Base-by-base conservation (phyloP, 2,797 vertebrate species). In the Heteromormyrus szaboi region DNA sequence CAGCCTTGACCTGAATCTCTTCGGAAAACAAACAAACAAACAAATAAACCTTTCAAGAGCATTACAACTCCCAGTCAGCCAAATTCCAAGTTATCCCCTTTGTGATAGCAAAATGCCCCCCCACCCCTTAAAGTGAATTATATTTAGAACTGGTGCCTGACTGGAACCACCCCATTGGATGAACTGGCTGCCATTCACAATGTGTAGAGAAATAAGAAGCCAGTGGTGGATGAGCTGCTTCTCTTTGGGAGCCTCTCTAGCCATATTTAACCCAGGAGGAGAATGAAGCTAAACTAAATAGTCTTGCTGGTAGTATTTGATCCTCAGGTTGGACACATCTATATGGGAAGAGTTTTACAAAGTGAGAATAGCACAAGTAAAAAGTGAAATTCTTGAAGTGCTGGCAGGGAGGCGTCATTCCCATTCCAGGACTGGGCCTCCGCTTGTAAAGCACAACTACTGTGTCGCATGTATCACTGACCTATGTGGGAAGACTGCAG, bases 81-180 rank as follows among this genome's bases (percentile, higher is more conserved):
- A 79, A 89, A 89, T 89, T 89, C 89, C 89, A 88, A 88, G 87
- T 88, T 59, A 88, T 37, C 79, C 56, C 33, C 25, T 50, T 25
- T 88, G 91, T 90, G 89, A 93, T 93, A 94, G 91, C 91, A 88
- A 84, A 89, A 91, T 89, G 88, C 92, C 90, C 93, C 93, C 94
- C 93, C 25, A 2, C 37, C 0, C 93, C 90, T 89, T 86, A 86
- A 89, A 89, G 11, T 87, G 90, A 91, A 92, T 92, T 96, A 93
- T 94, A 96, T 96, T 95, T 96, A 95, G 92, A 93, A 89, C 93
- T 93, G 56, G 91, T 92, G 90, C 87, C 92, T 89, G 88, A 90
- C 89, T 83, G 68, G 87, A 90, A 91, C 89, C 91, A 84, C 85
- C 90, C 93, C 87, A 96, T 93, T 95, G 95, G 95, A 86, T 91